Conservation (phyloP, 1,140 invertebrate genomes). For the Antheraea mylitta region DNA sequence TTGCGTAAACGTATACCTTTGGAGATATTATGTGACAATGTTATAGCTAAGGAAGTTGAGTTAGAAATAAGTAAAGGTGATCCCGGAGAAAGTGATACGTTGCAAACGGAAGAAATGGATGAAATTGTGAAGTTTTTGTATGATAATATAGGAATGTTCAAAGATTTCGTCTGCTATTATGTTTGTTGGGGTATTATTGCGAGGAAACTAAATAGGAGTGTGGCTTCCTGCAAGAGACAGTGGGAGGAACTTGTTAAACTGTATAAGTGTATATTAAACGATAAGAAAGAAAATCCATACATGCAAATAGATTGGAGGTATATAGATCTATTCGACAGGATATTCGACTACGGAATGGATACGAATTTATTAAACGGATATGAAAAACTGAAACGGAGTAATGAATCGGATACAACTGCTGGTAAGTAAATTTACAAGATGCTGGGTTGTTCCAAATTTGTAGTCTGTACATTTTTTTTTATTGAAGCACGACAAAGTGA, state of each 20-base stretch:
- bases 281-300: conserved; percentile 68
- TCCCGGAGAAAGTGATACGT: conserved; percentile 27
- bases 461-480: too few species aligned
- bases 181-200: conserved; percentile 56
- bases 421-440: conserved; percentile 33
- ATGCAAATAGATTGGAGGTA: conserved; percentile 69
- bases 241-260: conserved; percentile 53
- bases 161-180: conserved; percentile 59
- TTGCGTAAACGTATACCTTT: conserved; percentile 42
- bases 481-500: too few species aligned
- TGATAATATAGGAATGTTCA: conserved; percentile 62
- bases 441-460: neutral
- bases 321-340: conserved; percentile 67
- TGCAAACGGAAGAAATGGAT: conserved; percentile 51
- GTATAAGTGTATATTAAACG: conserved; percentile 56
- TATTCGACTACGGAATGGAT: conserved; percentile 71
- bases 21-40: conserved; percentile 58
- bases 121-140: conserved; percentile 59
- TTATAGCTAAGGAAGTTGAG: conserved; percentile 56
- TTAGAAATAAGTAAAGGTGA: conserved; percentile 33
- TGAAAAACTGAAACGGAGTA: conserved; percentile 35
- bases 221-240: conserved; percentile 44
- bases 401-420: conserved; percentile 35
- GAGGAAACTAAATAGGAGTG: conserved; percentile 38
- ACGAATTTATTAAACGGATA: conserved; percentile 48